These are phyloP conservation scores for Pherbina coryleti DNA, from an alignment of 2,888 invertebrate genomes.

Conservation along the genomic window DNA sequence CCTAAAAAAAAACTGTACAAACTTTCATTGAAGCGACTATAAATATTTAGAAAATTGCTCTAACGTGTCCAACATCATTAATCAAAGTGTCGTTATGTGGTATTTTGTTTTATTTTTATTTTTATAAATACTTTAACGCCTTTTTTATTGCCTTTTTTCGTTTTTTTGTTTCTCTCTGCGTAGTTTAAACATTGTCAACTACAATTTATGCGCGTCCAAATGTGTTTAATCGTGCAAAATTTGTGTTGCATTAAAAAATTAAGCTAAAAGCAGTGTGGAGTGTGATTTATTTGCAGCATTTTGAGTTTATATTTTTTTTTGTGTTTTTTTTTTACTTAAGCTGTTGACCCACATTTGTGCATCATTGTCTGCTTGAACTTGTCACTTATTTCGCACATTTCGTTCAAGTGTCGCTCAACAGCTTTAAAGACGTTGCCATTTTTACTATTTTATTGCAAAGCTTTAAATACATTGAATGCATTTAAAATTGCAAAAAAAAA, in stretches of 20 bases:
- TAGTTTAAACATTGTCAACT: neutral
- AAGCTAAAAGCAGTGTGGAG: no score
- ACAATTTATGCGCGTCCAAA: no score
- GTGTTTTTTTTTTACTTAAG: neutral
- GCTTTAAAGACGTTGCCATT: neutral
- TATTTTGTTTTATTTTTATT: neutral
- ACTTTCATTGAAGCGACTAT: slow-evolving; percentile 20
- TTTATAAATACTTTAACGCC: neutral
- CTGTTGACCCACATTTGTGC: neutral
- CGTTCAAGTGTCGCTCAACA: no score
- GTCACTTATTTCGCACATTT: neutral
- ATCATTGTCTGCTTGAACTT: neutral
- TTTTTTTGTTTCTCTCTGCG: neutral
- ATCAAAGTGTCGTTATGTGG: slow-evolving; percentile 8
- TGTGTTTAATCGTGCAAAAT: no score
- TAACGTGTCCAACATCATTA: slow-evolving; percentile 27
- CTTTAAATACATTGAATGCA: neutral
- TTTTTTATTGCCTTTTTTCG: neutral
- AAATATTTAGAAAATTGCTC: neutral
- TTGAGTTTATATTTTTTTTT: no score
- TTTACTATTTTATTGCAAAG: neutral
- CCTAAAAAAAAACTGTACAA: neutral
- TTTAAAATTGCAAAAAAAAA: no score
- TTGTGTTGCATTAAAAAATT: no score
- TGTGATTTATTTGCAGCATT: neutral